Base-by-base conservation (phyloP, 2,113 vertebrate genomes). In the Camelus bactrianus region DNA sequence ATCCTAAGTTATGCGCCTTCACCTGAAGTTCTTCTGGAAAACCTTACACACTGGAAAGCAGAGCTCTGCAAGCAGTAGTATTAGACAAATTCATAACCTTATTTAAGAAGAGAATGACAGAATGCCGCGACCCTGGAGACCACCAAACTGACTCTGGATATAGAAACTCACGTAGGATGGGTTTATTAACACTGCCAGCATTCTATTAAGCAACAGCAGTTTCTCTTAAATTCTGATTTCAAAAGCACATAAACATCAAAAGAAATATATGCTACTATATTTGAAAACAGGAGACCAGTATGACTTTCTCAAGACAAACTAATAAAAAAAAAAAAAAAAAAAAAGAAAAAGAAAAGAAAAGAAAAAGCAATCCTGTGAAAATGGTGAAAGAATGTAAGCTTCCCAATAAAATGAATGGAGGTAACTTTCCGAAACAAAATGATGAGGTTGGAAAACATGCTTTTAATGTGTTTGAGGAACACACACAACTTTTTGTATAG, bases 381-480 rank as follows among this genome's bases (percentile, higher is more conserved):
- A n/a, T 17, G 16, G 70, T 89, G 3, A 65, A 92, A 89, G 46
- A 32, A 79, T 38, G 2, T 22, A 28, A 54, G 22, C 6, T 79
- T 77, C 46, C 14, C 50, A 80, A 69, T 38, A 73, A 89, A 88
- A 91, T 65, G 30, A 87, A 77, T 9, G 75, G 10, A 91, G 2
- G 5, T 1, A 48, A 16, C 15, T 70, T 83, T 42, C 80, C 1
- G 26, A 62, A 52, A 62, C 81, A 58, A 62, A 87, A 94, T 7
- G 87, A 69, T 82, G 50, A 83, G 35, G 9, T 84, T 4, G 14
- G 30, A 92, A 92, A 73, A 67, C 12, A 85, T 46, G 30, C 24
- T 87, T 87, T 91, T 82, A 91, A 52, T 56, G 11, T 56, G 46
- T 84, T 50, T 76, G 16, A 96, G 62, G 60, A 92, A 94, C 3